A percentile compares a stretch with the other conserved stretches of the same genome.
phyloP scores from a whole-genome alignment of 2,797 vertebrate species.

The Geotrypetes seraphini region DNA sequence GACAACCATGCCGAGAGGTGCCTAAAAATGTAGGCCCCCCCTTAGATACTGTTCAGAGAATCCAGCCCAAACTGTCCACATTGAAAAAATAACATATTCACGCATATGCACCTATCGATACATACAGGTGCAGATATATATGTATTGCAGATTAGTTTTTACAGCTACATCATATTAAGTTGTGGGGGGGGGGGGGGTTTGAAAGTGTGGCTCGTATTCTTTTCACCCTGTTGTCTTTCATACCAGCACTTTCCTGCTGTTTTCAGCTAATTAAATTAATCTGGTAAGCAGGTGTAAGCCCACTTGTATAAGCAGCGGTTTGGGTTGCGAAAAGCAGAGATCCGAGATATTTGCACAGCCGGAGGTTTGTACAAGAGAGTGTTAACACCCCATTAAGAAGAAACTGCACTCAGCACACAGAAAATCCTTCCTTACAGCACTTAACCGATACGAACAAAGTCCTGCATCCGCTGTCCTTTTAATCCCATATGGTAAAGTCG shows the following conservation, averaged over 20 bases:
- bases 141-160: no score
- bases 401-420: constrained; percentile 43
- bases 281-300: constrained; percentile 75
- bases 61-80: no score
- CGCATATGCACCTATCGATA: no score
- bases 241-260: constrained; percentile 45
- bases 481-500: neutral
- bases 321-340: constrained; percentile 42
- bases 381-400: constrained; percentile 43
- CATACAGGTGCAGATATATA: no score
- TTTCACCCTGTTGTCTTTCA: constrained; percentile 37
- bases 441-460: constrained; percentile 21
- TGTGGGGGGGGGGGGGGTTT: no score
- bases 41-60: no score
- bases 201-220: no score
- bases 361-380: constrained; percentile 31
- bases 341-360: constrained; percentile 29
- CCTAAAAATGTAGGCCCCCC: no score
- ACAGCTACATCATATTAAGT: no score
- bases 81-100: no score
- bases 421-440: constrained; percentile 48
- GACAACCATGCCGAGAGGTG: no score
- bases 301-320: constrained; percentile 56
- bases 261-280: constrained; percentile 77
- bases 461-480: neutral